A percentile compares a stretch with the other conserved stretches of the same genome.
These are phyloP conservation scores for Acromyrmex charruanus DNA, from an alignment of 1,140 invertebrate species.

Conservation along the genomic window DNA sequence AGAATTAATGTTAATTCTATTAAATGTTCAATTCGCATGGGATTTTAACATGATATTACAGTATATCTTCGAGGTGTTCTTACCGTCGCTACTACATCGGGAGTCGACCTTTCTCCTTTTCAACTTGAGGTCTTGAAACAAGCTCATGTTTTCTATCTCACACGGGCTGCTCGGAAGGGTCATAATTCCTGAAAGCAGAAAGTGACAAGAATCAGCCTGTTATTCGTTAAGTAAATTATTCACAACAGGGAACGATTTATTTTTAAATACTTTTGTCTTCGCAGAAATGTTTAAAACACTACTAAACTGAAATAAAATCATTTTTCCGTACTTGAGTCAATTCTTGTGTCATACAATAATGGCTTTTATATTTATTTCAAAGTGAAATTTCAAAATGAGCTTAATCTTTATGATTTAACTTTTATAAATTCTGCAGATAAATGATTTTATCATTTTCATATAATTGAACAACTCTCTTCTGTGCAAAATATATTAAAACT, in stretches of 20 bases:
- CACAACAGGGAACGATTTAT: neutral
- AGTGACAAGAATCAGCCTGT: slow-evolving; percentile 1
- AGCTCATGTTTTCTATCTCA: slow-evolving; percentile 99
- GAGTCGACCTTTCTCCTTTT: slow-evolving; percentile 99
- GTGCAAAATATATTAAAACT: neutral
- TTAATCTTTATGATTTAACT: neutral
- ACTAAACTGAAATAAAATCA: neutral
- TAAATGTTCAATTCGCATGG: neutral
- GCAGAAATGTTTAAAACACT: neutral
- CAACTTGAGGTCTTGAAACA: slow-evolving; percentile 99
- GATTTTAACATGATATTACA: neutral
- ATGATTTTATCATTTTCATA: neutral
- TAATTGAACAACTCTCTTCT: neutral
- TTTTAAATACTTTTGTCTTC: neutral
- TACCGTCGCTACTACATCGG: slow-evolving; percentile 97
- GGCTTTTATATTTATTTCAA: neutral
- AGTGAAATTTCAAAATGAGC: neutral
- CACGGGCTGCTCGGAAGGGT: slow-evolving; percentile 97
- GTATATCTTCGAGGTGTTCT: slow-evolving; percentile 80
- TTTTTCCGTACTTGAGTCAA: neutral
- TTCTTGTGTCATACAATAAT: neutral
- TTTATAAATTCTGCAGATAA: neutral
- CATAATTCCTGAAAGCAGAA: slow-evolving; percentile 95
- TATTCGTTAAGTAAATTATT: neutral
- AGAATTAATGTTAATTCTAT: slow-evolving; percentile 9